Base-by-base conservation (phyloP, 1,140 invertebrate species). In the Drosophila pallidifrons region DNA sequence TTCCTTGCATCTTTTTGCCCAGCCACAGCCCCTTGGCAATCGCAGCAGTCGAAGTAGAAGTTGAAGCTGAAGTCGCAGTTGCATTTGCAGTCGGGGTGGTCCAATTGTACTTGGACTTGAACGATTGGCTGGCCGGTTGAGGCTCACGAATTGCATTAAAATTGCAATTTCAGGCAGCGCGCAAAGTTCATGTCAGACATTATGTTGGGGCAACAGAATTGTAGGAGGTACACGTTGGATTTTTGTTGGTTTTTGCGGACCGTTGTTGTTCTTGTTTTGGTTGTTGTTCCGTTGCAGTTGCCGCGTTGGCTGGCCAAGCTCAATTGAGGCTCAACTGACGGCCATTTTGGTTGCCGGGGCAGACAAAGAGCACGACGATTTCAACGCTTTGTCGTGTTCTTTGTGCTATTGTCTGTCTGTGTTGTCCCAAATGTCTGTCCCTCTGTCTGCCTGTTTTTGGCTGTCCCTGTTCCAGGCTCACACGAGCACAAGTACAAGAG, bases 91-190 rank as follows among this genome's bases (percentile, higher is more conserved):
- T 63, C 83, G 83, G 83, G 83, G 83, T 87, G 83, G 83, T 88
- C 83, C 83, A 87, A 87, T 87, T 87, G 83, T 87, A 88, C 83
- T 88, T 87, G 80, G 83, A 87, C 80, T 87, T 87, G 83, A 87
- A 87, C 83, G 83, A 87, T 87, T 87, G 83, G 85, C 61, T 63
- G 69, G 32, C 20, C 30, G 46, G 61, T 35, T 72, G 61, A 10
- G 59, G 66, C 89, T 91, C 89, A 91, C 89, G 89, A 91, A 91
- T 91, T 91, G 89, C 89, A 91, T 91, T 91, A 91, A 91, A 91
- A 91, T 89, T 91, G 89, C 85, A 91, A 91, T 91, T 91, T 91
- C 82, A 91, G 83, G 69, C 83, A 88, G 88, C 81, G 81, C 81
- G 79, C 83, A 91, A 82, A 91, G 89, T 91, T 91, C 89, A 91